These are phyloP conservation scores for Ciconia stormi DNA, from an alignment of 2,113 vertebrate genomes.

Conservation along the genomic window DNA sequence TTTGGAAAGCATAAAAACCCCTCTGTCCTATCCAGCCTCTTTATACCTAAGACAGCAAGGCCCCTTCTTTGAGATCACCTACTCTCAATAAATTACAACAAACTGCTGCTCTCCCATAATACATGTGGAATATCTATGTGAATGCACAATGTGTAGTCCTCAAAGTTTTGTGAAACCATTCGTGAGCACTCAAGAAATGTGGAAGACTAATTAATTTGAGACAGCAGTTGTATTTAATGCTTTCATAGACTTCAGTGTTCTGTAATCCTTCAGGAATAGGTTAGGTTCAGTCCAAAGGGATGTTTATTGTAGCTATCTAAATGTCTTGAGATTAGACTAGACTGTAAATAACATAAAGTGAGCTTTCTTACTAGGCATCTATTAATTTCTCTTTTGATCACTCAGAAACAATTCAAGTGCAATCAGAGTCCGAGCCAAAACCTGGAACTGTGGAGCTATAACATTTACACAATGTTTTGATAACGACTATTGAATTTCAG, in stretches of 20 bases:
- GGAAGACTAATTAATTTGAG: not conserved
- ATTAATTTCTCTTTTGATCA: constrained; percentile 43
- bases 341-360: constrained; percentile 33
- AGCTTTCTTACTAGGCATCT: constrained; percentile 20
- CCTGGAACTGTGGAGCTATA: not conserved
- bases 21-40: not conserved
- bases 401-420: constrained; percentile 28
- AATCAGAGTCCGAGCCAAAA: not conserved
- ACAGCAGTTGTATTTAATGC: not conserved
- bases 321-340: constrained; percentile 28
- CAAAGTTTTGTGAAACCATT: not conserved
- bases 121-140: not conserved
- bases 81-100: not conserved
- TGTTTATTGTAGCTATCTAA: constrained; percentile 26
- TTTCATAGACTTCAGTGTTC: not conserved
- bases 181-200: not conserved
- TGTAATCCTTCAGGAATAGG: not conserved
- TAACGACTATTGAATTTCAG: not conserved
- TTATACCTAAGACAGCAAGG: not conserved
- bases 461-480: not conserved
- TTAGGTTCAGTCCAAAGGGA: constrained; percentile 25
- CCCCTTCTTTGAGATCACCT: constrained; percentile 8
- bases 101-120: not conserved
- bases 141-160: not conserved
- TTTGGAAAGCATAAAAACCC: constrained; percentile 30